These are phyloP conservation scores for Athene cunicularia DNA, from an alignment of 2,113 vertebrate species.

Conservation along the genomic window DNA sequence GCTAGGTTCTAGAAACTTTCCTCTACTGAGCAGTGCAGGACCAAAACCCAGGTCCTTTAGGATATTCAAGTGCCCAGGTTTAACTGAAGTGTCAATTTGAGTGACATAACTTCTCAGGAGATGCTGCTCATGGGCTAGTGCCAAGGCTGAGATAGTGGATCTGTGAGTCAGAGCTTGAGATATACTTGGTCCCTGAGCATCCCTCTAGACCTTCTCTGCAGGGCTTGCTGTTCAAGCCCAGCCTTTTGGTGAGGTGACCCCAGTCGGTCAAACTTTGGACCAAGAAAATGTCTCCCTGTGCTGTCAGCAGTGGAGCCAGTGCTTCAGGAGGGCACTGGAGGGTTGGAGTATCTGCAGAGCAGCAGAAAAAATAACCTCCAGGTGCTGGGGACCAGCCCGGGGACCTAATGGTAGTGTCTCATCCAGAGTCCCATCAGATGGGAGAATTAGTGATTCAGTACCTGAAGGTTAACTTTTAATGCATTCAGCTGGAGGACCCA, in stretches of 20 bases:
- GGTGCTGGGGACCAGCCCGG: not conserved
- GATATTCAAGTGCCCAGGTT: not conserved
- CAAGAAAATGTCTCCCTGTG: not conserved
- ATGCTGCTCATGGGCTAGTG: not conserved
- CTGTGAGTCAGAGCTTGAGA: not conserved
- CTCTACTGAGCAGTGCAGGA: not conserved
- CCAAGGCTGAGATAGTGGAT: not conserved
- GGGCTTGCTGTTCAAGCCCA: not conserved
- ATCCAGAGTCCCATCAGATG: not conserved
- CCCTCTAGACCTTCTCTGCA: not conserved
- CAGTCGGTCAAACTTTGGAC: not conserved
- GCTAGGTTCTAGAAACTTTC: not conserved
- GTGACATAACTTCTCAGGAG: not conserved
- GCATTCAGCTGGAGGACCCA: not conserved
- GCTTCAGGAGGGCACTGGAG: not conserved
- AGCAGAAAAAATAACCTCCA: not conserved
- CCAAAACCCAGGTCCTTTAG: not conserved
- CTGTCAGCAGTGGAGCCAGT: not conserved
- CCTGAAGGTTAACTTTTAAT: not conserved
- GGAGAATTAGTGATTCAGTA: not conserved
- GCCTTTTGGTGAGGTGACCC: not conserved
- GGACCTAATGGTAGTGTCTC: not conserved
- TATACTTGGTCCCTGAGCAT: not conserved
- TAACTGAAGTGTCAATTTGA: not conserved
- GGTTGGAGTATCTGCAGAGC: not conserved